Evolutionary conservation across 92 coral and sea anemone genomes (phyloP), one percentile per base, ranked within the genome.

Genomic region (Umimayanthus kanabou): DNA sequence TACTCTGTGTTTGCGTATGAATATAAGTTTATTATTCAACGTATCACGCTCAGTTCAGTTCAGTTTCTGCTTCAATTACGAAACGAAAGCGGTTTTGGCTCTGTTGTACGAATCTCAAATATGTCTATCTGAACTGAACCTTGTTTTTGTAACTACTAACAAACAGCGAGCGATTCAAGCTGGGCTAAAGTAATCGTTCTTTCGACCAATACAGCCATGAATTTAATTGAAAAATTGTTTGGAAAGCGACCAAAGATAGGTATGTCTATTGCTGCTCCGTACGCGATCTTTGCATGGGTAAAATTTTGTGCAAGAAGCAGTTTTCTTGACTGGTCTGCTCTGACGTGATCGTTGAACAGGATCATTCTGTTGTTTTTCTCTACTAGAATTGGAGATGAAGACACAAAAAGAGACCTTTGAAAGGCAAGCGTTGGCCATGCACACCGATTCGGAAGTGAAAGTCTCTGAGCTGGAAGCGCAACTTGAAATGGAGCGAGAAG

Each of bases 331-430:
- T 14, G 58, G 18, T 11, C 26, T 70, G 28, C 33, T 30, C 26
- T 61, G 69, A 18, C 69, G 69, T 61, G 69, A 61, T 61, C 69
- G 69, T n/a, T 47, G 6, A 39, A 58, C 47, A 6, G 10, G 29
- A 57, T 29, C 50, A 13, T 16, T n/a, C 73, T 45, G 11, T 14
- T 42, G 25, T 73, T 89, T 28, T 30, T 71, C 69, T 69, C 72
- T 85, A 79, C 8, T 87, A 95, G 98, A 95, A 43, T 85, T 95
- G 77, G 98, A 95, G 45, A 93, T 91, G 37, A 92, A 95, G 55
- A 76, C 92, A 9, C 98, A 93, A 83, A 93, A 90, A 65, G 96
- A 95, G 20, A 88, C 70, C 74, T 95, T 91, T 77, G 98, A 95
- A 73, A 91, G 89, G 87, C 91, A 95, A 89, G 85, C 89, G 14